Evolutionary conservation across 30 jellyfish, hydroid and myxozoan species (phyloP), one percentile per base, ranked within the genome.

Genomic region (Turritopsis dohrnii): DNA sequence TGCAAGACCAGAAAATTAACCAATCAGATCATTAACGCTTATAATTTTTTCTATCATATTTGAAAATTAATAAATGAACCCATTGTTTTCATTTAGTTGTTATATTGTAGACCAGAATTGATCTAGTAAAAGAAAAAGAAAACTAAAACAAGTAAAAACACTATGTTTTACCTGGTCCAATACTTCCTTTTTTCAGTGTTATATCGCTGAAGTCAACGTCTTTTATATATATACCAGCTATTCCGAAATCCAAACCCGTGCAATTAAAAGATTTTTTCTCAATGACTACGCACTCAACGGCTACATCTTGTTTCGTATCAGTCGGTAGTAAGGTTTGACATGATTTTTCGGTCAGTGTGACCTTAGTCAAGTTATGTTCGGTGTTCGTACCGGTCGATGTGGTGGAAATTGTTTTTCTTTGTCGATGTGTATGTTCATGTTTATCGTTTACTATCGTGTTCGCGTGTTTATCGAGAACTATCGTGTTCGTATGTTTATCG

Each of bases 201-300:
- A 82, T 66, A 23, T 82, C 89, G 17, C 60, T 71, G 24, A 17
- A 20, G 25, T 82, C 89, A 26, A 82, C 24, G 7, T 82, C 76
- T 52, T 82, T 82, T 19, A 82, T 71, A 54, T 9, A 82, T 27
- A 82, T 29, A 17, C 89, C 89, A 16, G 86, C 89, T 20, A 66
- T 71, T 8, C 89, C 89, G n/a, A 82, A 82, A 28, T 82, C 89
- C 26, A 82, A 69, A 23, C 89, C 89, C 19, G 81, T 66, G 41
- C 89, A 82, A 86, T 82, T 27, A 17, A 29, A 27, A 1, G 69
- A 1, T 69, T 71, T 82, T 54, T 82, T 82, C 60, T 82, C 75
- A 26, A 82, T 25, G 17, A 82, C 76, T 65, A 82, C 89, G 23
- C 9, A 65, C 28, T 82, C 89, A 1, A 28, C 21, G 9, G 16